Evolutionary conservation across 2,113 vertebrate genomes (phyloP).

Genomic region (Thalassoma bifasciatum): DNA sequence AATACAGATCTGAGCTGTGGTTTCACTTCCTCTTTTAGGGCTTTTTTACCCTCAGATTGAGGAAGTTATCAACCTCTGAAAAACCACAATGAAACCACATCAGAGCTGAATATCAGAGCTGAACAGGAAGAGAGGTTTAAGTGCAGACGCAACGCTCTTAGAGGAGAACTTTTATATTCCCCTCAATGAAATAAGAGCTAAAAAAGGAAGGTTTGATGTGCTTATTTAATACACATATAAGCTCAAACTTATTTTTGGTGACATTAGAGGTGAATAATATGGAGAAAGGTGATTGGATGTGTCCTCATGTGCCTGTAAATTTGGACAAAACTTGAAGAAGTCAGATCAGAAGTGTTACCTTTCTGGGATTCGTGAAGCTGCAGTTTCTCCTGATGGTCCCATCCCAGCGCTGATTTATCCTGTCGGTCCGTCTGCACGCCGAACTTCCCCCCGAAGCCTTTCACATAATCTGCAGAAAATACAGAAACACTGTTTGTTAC

Average conservation of each 20-base stretch:
- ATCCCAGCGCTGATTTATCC: slow-evolving; percentile 95
- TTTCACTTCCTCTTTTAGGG: slow-evolving; percentile 42
- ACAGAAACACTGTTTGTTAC: background rate
- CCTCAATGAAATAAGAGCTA: no score
- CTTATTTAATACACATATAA: no score
- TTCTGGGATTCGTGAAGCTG: slow-evolving; percentile 97
- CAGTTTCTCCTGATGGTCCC: slow-evolving; percentile 97
- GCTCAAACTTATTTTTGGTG: no score
- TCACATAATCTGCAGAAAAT: slow-evolving; percentile 89
- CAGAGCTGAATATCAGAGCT: slow-evolving; percentile 45
- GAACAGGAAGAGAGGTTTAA: no score
- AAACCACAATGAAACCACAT: slow-evolving; percentile 45
- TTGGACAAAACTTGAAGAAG: no score
- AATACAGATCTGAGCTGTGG: slow-evolving; percentile 25
- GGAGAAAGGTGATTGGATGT: no score
- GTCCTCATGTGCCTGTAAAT: background rate
- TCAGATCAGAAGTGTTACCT: slow-evolving; percentile 80
- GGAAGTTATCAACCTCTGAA: slow-evolving; percentile 44
- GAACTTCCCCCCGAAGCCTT: slow-evolving; percentile 97
- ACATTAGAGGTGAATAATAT: no score
- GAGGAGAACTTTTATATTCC: no score
- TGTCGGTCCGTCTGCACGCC: slow-evolving; percentile 96
- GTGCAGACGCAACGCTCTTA: no score
- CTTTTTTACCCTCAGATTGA: slow-evolving; percentile 9
- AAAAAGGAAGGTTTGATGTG: no score